Percentiles rank a stretch among this genome's conserved stretches.
Evolutionary conservation across 2,888 invertebrate genomes (phyloP).

Genomic region (Dromius quadrimaculatus): DNA sequence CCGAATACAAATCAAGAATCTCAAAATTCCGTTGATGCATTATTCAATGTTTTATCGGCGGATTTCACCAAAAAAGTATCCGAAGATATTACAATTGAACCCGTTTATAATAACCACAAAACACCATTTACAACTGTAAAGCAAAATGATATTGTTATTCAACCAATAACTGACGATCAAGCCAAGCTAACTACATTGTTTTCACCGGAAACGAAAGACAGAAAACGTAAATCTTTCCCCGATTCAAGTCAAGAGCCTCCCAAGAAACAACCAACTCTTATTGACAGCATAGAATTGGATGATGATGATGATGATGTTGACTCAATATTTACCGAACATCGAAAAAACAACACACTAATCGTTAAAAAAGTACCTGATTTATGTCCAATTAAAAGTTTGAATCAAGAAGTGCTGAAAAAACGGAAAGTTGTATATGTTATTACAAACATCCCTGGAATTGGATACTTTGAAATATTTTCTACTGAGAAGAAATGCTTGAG

Average conservation of each 20-base stretch:
- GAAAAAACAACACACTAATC: not conserved
- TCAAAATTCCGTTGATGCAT: constrained; percentile 37
- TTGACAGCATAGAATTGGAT: constrained; percentile 64
- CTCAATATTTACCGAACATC: not conserved
- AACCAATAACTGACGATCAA: constrained; percentile 10
- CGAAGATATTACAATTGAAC: constrained; percentile 44
- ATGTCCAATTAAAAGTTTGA: constrained; percentile 29
- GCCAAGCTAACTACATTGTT: not conserved
- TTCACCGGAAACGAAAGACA: not conserved
- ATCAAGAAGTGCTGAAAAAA: constrained; percentile 27
- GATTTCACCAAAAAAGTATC: constrained; percentile 46
- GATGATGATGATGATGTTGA: constrained; percentile 42
- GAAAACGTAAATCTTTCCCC: constrained; percentile 35
- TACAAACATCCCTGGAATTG: constrained; percentile 53
- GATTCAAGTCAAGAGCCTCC: not conserved
- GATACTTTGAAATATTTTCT: constrained; percentile 50
- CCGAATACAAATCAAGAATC: not conserved
- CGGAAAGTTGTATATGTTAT: constrained; percentile 38
- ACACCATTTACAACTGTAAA: not conserved
- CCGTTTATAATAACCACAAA: constrained; percentile 6
- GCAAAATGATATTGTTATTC: constrained; percentile 27
- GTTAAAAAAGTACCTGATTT: constrained; percentile 45
- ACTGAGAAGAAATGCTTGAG: constrained; percentile 13
- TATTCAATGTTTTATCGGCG: constrained; percentile 42
- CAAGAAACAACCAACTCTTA: constrained; percentile 62